phyloP scores from a whole-genome alignment of 1,140 invertebrate species.

The Hycleus cichorii region DNA sequence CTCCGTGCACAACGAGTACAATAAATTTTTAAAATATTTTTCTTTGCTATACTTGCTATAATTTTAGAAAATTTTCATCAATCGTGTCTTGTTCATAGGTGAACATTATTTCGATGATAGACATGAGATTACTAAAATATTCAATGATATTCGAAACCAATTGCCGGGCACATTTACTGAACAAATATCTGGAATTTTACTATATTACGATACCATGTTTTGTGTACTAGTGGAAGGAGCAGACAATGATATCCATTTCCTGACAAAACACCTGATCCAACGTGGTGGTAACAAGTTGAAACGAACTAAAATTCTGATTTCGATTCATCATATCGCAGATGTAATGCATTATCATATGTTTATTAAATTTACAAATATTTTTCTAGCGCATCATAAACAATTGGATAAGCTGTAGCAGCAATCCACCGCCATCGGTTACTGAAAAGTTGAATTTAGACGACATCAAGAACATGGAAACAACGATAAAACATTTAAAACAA shows the following conservation, averaged over 20 bases:
- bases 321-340: slow-evolving; percentile 9
- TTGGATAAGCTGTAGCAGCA: slow-evolving; percentile 11
- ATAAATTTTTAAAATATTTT: no score
- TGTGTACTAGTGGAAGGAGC: slow-evolving; percentile 17
- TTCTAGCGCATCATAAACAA: slow-evolving; percentile 16
- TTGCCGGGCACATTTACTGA: slow-evolving; percentile 1
- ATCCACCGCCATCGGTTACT: slow-evolving; percentile 7
- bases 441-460: not conserved
- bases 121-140: no score
- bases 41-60: no score
- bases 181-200: slow-evolving; percentile 18
- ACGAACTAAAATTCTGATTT: slow-evolving; percentile 2
- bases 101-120: slow-evolving; percentile 9
- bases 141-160: no score
- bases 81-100: slow-evolving; percentile 21
- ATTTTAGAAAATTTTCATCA: slow-evolving; percentile 18
- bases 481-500: no score
- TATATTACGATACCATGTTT: slow-evolving; percentile 19
- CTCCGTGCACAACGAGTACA: no score
- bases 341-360: not conserved
- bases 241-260: not conserved
- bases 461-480: no score
- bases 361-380: not conserved
- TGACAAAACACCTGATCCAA: not conserved
- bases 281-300: no score